Evolutionary conservation across 1,140 invertebrate species (phyloP).

Genomic region (Drosophila carrolli): DNA sequence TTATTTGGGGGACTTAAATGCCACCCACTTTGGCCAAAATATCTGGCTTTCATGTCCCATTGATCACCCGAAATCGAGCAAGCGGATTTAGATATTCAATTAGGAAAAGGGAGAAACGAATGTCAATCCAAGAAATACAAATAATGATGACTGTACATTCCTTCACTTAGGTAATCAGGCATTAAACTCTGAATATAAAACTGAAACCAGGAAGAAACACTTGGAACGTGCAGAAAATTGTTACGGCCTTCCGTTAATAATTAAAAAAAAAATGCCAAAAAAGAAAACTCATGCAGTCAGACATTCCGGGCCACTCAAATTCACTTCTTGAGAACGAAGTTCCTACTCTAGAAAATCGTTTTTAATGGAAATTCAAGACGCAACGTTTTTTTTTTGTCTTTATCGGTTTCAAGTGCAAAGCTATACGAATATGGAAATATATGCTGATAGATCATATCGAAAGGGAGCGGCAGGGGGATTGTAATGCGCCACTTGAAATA

Average conservation of each 20-base stretch:
- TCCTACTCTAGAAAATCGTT: constrained; percentile 9
- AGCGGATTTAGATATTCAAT: too few relatives aligned
- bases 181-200: constrained; percentile 5
- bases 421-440: constrained; percentile 8
- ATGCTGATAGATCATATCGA: constrained; percentile 38
- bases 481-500: constrained; percentile 33
- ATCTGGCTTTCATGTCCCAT: not conserved
- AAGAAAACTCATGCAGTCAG: constrained; percentile 31
- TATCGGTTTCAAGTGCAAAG: constrained; percentile 54
- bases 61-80: too few relatives aligned
- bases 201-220: constrained; percentile 6
- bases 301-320: constrained; percentile 62
- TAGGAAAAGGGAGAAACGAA: too few relatives aligned
- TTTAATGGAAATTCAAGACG: constrained; percentile 58
- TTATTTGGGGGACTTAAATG: constrained; percentile 4
- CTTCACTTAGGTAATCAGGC: constrained; percentile 6
- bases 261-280: not conserved
- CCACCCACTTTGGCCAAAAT: constrained; percentile 9
- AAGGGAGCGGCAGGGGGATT: not conserved
- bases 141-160: not conserved
- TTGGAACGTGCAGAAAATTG: constrained; percentile 43
- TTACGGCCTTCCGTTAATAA: constrained; percentile 24
- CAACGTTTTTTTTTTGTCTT: constrained; percentile 22
- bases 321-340: constrained; percentile 60
- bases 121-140: too few relatives aligned